Percentiles rank a stretch among this genome's conserved stretches.
phyloP scores from a whole-genome alignment of 1,140 invertebrate genomes.

The Megalonaias nervosa region DNA sequence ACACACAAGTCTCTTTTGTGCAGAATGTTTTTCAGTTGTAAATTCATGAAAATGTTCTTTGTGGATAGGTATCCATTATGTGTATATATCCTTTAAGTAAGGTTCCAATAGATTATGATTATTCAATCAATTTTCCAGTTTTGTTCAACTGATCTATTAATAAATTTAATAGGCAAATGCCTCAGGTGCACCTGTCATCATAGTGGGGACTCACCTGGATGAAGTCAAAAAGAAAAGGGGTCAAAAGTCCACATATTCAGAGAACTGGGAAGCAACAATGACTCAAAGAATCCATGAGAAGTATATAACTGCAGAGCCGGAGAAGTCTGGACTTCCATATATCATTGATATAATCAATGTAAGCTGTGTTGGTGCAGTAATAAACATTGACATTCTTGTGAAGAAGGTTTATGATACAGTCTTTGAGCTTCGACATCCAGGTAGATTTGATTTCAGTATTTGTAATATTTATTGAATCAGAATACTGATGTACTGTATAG shows the following conservation, averaged over 20 bases:
- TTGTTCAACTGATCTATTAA: too few relatives aligned
- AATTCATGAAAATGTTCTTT: neutral
- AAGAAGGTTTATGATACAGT: slow-evolving; percentile 96
- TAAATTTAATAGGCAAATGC: slow-evolving; percentile 72
- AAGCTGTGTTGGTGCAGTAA: slow-evolving; percentile 83
- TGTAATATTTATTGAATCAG: neutral
- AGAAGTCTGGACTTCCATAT: slow-evolving; percentile 94
- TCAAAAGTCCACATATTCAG: slow-evolving; percentile 81
- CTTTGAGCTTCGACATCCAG: slow-evolving; percentile 77
- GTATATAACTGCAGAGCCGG: slow-evolving; percentile 94
- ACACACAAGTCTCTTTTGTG: too few relatives aligned
- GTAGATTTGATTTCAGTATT: slow-evolving; percentile 35
- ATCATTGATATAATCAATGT: slow-evolving; percentile 96
- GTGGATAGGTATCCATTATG: neutral
- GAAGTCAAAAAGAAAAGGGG: slow-evolving; percentile 80
- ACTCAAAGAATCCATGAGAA: slow-evolving; percentile 64
- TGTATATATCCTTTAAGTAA: slow-evolving; percentile 1
- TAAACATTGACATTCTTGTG: slow-evolving; percentile 92
- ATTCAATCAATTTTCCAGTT: too few relatives aligned
- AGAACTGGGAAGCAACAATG: slow-evolving; percentile 84
- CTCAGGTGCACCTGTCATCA: slow-evolving; percentile 65
- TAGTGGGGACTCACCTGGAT: slow-evolving; percentile 77
- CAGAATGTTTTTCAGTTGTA: neutral
- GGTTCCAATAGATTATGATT: too few relatives aligned
- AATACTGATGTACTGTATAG: neutral